Base-by-base conservation (phyloP, 2,888 invertebrate species). In the Aplocera efformata region DNA sequence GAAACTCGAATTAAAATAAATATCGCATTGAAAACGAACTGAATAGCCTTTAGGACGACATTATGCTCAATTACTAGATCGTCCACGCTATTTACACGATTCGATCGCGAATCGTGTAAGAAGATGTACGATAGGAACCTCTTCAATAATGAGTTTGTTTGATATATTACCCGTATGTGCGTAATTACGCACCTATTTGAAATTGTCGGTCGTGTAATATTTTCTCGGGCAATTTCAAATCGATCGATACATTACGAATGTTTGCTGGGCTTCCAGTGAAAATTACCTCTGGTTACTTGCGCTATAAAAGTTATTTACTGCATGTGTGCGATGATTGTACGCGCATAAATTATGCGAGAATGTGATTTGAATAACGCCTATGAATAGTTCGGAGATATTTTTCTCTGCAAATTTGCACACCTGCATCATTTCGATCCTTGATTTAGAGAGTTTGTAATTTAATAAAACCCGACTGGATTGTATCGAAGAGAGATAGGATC, bases 21-120 rank as follows among this genome's bases (percentile, higher is more conserved):
- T 78, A 78, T 75, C 64, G 74, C 76, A 78, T 80, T 79, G 77
- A 75, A 79, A 78, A 75, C 59, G 72, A 57, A 60, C 75, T 78
- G 79, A 79, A 80, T 79, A 77, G 80, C 78, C 81, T 72, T 74
- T 73, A 63, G 79, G 79, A 77, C 67, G 68, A 72, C 73, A 79
- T 82, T 80, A 79, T 72, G 69, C 58, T 69, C 80, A 83, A 83
- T 83, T 80, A 81, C 77, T 76, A 73, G 72, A 64, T 63, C 55
- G 51, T 46, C 53, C 50, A 49, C 58, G 67, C 69, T 63, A 71
- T 78, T 76, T 75, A 72, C 75, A 72, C 60, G 73, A 69, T 65
- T 63, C 58, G 58, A 59, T 57, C 56, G 58, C 56, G 58, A 47
- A 59, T 48, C 53, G 61, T 63, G 68, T 72, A 72, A 70, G 62